Base-by-base conservation (phyloP, 2,888 invertebrate genomes). In the Cyclophora albipunctata region DNA sequence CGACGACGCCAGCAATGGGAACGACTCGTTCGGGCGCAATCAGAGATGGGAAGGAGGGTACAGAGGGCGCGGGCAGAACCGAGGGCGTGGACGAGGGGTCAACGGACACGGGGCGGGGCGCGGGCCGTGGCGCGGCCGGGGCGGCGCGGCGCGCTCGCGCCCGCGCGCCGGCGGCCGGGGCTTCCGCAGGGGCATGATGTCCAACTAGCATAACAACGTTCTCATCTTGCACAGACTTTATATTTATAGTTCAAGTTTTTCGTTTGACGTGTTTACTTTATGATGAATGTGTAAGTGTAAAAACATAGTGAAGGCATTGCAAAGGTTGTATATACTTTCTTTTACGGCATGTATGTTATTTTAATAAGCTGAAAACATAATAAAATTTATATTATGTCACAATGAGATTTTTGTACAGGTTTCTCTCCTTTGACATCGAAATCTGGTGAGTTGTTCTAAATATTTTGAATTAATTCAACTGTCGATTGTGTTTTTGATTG, bases 261-360 rank as follows among this genome's bases (percentile, higher is more conserved):
- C 63, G 70, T 75, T 73, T 62, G 54, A 68, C 66, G 59, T 62
- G 54, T 74, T 66, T 67, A 71, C 64, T 63, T 57, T 64, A 59
- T 52, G 60, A 69, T 60, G 62, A 72, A 72, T 57, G 83, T 80
- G 79, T 78, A 75, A 79, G 83, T 84, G 83, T 78, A 76, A 78
- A 76, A 70, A 42, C 66, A 73, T 66, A 73, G 78, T 83, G 78
- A 73, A 70, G 71, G 66, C 67, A 66, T 74, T 74, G 69, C 67
- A 71, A 73, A 78, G 76, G 81, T 83, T 87, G 87, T 86, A 86
- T 64, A 87, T 84, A 85, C 73, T 81, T 81, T 78, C 73, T 73
- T 74, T 82, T 80, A 81, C 77, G 73, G 78, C 84, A 80, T 84
- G 73, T 81, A 76, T 74, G 79, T 78, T 78, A 76, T 73, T 78